Evolutionary conservation across 2,113 vertebrate species (phyloP), one percentile per base, ranked within the genome.

Genomic region (Amblyopsis rosae): DNA sequence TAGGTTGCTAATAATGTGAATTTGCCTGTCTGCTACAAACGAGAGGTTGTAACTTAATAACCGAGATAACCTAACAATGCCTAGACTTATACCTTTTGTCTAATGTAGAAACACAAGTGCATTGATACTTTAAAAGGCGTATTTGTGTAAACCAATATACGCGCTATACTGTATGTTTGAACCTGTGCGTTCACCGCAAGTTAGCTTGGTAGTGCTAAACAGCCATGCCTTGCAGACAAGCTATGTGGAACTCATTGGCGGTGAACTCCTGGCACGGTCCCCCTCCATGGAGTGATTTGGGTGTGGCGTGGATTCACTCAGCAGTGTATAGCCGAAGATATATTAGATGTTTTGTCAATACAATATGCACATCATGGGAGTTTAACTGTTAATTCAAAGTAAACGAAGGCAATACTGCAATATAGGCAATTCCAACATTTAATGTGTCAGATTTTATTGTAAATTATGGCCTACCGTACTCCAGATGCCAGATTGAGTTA

Each of bases 251-350:
- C 78, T 84, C 69, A 58, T 70, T 77, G 72, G 77, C 67, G 69
- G 65, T 67, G 84, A 81, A 69, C 84, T 83, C 80, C 84, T 65
- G 35, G 82, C 78, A 71, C 82, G 9, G 76, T 70, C 76, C 26
- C 77, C 78, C 86, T 82, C 81, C 56, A 56, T 87, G 87, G 88
- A 79, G 80, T 72, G 82, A 75, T 84, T 70, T 81, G 88, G 87
- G 87, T 87, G 89, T 87, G 86, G 86, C 88, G 82, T 76, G 85
- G 84, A 65, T 72, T 81, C 85, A 79, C 35, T 41, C 47, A 83
- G 85, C 81, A 84, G 80, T 70, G 55, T 7, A 12, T 53, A 58
- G 47, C 53, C 35, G 3, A 0, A 15, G 53, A 26, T 6, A 35
- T 12, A 10, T 2, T 26, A 26, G 26, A 26, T 26, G 3, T 67